A percentile compares a stretch with the other conserved stretches of the same genome.
phyloP scores from a whole-genome alignment of 2,888 invertebrate genomes.

The Perithous albicinctus region DNA sequence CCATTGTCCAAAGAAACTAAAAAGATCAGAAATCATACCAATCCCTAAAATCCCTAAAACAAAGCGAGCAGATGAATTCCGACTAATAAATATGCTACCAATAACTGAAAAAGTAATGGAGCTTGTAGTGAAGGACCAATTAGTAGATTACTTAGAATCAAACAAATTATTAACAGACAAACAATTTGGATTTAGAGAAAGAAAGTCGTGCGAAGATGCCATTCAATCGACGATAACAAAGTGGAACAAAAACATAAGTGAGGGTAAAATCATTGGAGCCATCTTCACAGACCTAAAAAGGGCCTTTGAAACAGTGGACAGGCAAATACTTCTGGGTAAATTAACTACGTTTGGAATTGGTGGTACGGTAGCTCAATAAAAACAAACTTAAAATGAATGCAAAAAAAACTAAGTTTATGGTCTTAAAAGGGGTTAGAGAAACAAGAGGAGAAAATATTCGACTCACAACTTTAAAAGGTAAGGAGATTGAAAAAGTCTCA shows the following conservation, averaged over 20 bases:
- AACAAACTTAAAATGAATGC: too few relatives aligned
- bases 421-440: not conserved
- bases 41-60: constrained; percentile 30
- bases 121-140: constrained; percentile 42
- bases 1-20: too few relatives aligned
- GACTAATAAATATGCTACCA: constrained; percentile 48
- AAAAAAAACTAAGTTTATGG: too few relatives aligned
- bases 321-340: too few relatives aligned
- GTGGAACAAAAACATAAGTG: too few relatives aligned
- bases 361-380: constrained; percentile 19
- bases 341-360: constrained; percentile 37
- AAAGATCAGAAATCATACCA: too few relatives aligned
- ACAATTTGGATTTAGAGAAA: constrained; percentile 57
- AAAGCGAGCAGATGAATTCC: constrained; percentile 19
- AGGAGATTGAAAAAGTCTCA: not conserved
- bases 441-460: not conserved
- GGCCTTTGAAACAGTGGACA: constrained; percentile 59
- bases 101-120: constrained; percentile 45
- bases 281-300: too few relatives aligned
- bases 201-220: too few relatives aligned
- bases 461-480: not conserved
- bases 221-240: too few relatives aligned
- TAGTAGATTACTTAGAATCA: constrained; percentile 17
- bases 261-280: too few relatives aligned
- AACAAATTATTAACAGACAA: constrained; percentile 33